Base-by-base conservation (phyloP, 2,888 invertebrate genomes). In the Azorinus chamasolen region DNA sequence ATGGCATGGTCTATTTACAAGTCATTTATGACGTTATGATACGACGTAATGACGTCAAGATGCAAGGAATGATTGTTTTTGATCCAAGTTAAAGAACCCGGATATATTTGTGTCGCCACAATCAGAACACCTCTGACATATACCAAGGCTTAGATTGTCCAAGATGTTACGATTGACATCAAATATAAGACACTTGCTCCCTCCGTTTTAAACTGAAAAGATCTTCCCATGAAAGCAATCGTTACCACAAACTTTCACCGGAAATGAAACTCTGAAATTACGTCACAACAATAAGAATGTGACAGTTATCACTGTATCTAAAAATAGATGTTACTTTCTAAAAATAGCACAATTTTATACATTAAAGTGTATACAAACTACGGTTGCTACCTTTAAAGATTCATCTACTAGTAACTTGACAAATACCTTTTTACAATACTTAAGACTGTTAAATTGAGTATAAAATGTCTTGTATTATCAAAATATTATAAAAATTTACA, bases 201-300 rank as follows among this genome's bases (percentile, higher is more conserved):
- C 32, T 32, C 10, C 32, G 32, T 32, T 6, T 32, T 32, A 32
- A 32, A 32, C 32, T 32, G 32, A 32, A 32, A 32, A 32, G 4
- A 32, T 4, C 10, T 32, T 32, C 32, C 32, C 32, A 32, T 32
- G 32, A 32, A 32, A 32, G 32, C 32, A 32, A 32, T 10, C 32
- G 22, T 39, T 62, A 76, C 76, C 76, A 76, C 72, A 57, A 51
- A 51, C 41, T 61, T 57, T 80, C 80, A 80, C 80, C 80, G 80
- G 80, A 76, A 76, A 75, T 59, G 53, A 79, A 75, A 76, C 41
- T 69, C 66, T 62, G 74, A 57, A 72, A 37, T 69, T 71, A 76
- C 76, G 76, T 59, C 78, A 79, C 80, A 58, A 80, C 80, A 80
- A 62, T 53, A 27, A 80, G 53, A 73, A 65, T 79, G 80, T 80